Percentiles rank a stretch among this genome's conserved stretches.
Evolutionary conservation across 2,797 vertebrate genomes (phyloP).

Genomic region (Darevskia mixta): DNA sequence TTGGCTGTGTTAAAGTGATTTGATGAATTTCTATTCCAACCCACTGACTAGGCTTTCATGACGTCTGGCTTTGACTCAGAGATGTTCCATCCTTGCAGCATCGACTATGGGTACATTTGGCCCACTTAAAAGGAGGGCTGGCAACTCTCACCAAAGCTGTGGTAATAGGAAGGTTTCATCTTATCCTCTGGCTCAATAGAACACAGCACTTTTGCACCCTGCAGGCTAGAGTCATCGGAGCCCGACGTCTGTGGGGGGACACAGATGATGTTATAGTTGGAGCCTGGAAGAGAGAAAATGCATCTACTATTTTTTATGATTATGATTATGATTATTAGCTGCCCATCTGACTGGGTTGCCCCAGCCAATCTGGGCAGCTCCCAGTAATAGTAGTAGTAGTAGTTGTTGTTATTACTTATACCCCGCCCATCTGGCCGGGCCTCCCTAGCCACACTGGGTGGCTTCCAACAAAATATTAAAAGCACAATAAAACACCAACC

Average conservation of each 20-base stretch:
- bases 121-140: neutral
- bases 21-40: too few relatives aligned
- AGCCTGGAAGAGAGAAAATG: conserved; percentile 78
- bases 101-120: too few relatives aligned
- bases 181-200: conserved; percentile 83
- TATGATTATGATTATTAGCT: too few relatives aligned
- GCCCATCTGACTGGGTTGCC: too few relatives aligned
- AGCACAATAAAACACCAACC: too few relatives aligned
- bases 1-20: too few relatives aligned
- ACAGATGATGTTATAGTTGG: conserved; percentile 89
- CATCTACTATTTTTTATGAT: neutral
- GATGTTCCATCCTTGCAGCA: neutral
- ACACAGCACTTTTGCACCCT: conserved; percentile 87
- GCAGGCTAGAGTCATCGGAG: conserved; percentile 76
- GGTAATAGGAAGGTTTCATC: conserved; percentile 90
- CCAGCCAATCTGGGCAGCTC: too few relatives aligned
- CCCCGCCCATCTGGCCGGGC: too few relatives aligned
- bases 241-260: conserved; percentile 82
- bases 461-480: too few relatives aligned
- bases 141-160: conserved; percentile 91
- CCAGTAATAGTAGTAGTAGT: too few relatives aligned
- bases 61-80: neutral
- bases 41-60: neutral
- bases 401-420: too few relatives aligned
- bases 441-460: too few relatives aligned